A percentile compares a stretch with the other conserved stretches of the same genome.
Evolutionary conservation across 1,140 invertebrate genomes (phyloP).

Genomic region (Nasonia giraulti): DNA sequence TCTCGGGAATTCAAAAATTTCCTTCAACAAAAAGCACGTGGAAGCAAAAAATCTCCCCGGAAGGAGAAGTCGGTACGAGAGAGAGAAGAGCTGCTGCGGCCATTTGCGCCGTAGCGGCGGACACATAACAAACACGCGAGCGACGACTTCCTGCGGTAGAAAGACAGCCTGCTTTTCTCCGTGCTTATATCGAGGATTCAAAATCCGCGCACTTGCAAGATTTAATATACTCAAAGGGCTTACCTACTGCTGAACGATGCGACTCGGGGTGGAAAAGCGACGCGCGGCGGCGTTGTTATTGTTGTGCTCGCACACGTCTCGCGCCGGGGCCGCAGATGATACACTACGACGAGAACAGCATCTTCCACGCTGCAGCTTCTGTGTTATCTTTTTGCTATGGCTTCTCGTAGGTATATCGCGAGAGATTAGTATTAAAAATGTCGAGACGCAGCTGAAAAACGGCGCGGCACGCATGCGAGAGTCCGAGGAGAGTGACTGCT

Average conservation of each 20-base stretch:
- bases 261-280: not conserved
- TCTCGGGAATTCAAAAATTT: not conserved
- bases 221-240: too few relatives aligned
- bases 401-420: too few relatives aligned
- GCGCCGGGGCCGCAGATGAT: not conserved
- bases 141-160: not conserved
- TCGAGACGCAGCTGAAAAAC: not conserved
- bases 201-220: too few relatives aligned
- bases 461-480: not conserved
- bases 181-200: too few relatives aligned
- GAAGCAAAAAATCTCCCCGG: not conserved
- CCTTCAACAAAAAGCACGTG: not conserved
- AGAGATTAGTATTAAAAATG: not conserved
- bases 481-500: not conserved
- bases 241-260: not conserved
- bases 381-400: too few relatives aligned
- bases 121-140: not conserved
- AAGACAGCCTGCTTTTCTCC: not conserved
- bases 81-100: not conserved
- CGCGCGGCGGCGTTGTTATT: not conserved
- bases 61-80: too few relatives aligned
- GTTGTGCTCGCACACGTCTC: too few relatives aligned
- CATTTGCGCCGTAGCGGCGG: not conserved
- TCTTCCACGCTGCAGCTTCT: not conserved
- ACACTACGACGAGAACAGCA: not conserved